Evolutionary conservation across 1,140 invertebrate species (phyloP).

Genomic region (Zeugodacus cucurbitae): DNA sequence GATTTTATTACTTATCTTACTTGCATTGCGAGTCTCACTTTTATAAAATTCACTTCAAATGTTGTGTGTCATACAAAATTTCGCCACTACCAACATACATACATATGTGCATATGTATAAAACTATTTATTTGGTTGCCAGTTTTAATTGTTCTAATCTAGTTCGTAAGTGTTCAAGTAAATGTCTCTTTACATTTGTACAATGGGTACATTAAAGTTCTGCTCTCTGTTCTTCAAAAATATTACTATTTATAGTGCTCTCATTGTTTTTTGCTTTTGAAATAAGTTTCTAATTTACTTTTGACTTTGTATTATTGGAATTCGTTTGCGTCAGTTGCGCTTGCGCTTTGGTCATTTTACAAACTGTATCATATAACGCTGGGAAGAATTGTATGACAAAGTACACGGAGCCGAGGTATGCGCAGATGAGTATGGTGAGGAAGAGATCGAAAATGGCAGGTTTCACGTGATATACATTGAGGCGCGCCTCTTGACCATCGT

Average conservation of each 20-base stretch:
- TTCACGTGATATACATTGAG: conserved; percentile 95
- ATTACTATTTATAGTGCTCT: background rate
- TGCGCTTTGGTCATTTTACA: conserved; percentile 62
- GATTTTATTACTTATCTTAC: conserved; percentile 2
- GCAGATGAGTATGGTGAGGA: conserved; percentile 87
- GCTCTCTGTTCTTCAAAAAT: background rate
- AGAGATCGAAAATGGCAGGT: conserved; percentile 96
- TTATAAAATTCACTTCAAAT: background rate
- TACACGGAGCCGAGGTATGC: conserved; percentile 86
- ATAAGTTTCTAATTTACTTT: conserved; percentile 39
- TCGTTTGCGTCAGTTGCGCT: background rate
- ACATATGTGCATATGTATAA: background rate
- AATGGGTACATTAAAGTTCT: background rate
- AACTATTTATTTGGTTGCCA: background rate
- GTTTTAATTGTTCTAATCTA: background rate
- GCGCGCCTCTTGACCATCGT: conserved; percentile 80
- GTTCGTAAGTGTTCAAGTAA: background rate
- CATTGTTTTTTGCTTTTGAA: background rate
- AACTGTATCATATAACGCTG: conserved; percentile 69
- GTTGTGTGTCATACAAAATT: background rate
- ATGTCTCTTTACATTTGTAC: background rate
- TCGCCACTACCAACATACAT: background rate
- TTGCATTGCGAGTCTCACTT: background rate
- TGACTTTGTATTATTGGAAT: conserved; percentile 41
- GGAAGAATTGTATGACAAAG: conserved; percentile 81